phyloP scores from a whole-genome alignment of 2,113 vertebrate species.

The Sinocyclocheilus anophthalmus region DNA sequence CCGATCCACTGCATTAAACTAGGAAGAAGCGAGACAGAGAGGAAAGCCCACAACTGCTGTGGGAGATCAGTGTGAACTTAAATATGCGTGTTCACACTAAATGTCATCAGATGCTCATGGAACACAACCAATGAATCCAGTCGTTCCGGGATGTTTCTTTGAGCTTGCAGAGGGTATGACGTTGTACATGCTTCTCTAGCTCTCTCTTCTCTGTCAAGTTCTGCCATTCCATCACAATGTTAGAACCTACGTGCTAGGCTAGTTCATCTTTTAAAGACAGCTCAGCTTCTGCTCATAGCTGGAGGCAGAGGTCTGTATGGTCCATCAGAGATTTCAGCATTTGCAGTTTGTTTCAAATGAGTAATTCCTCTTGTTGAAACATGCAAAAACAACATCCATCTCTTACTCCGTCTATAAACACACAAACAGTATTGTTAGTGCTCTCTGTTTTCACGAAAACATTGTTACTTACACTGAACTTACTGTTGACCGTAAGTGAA shows the following conservation, averaged over 20 bases:
- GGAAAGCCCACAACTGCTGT: neutral
- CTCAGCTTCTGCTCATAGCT: slow-evolving; percentile 9
- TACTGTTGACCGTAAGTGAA: too few species aligned
- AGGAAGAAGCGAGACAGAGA: neutral
- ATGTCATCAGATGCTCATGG: slow-evolving; percentile 15
- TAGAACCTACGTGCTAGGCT: neutral
- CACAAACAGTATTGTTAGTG: neutral
- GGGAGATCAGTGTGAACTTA: slow-evolving; percentile 13
- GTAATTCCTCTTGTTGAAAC: slow-evolving; percentile 48
- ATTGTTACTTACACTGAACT: neutral
- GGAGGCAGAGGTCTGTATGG: slow-evolving; percentile 26
- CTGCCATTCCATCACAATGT: neutral
- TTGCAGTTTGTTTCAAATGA: slow-evolving; percentile 43
- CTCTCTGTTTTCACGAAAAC: neutral
- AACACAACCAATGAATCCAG: slow-evolving; percentile 15
- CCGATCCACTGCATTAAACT: neutral
- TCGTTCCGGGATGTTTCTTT: neutral
- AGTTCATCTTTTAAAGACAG: slow-evolving; percentile 1
- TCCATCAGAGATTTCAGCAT: slow-evolving; percentile 19
- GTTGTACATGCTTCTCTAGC: neutral
- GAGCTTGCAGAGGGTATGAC: neutral
- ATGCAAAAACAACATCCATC: neutral
- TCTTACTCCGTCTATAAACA: neutral
- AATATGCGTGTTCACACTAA: neutral
- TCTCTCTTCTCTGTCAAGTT: neutral